Conservation (phyloP, 1,140 invertebrate genomes). For the Phenacoccus solenopsis region DNA sequence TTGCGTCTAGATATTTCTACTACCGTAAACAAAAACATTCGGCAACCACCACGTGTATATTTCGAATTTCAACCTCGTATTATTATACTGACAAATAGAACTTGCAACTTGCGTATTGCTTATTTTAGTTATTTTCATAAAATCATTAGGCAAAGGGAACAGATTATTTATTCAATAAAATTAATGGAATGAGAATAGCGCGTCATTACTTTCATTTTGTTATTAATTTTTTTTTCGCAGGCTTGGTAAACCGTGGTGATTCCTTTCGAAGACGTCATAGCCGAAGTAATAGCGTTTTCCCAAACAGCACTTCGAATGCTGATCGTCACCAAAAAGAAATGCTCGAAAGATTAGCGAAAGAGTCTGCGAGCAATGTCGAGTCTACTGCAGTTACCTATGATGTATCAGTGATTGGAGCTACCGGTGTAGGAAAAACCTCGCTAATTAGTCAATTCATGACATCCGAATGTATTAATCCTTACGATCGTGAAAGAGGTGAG, state of each 20-base stretch:
- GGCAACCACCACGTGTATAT: no score
- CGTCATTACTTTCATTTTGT: not conserved
- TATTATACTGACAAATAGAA: no score
- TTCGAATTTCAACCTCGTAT: no score
- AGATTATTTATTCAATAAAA: no score
- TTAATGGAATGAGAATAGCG: not conserved
- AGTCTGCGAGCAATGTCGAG: slow-evolving; percentile 27
- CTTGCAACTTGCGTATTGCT: no score
- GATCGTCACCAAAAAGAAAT: slow-evolving; percentile 28
- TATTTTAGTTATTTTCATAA: no score
- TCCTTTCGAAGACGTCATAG: slow-evolving; percentile 67
- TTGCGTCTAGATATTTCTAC: no score
- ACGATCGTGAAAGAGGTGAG: slow-evolving; percentile 43
- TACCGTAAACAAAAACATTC: no score
- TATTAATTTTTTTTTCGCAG: slow-evolving; percentile 39
- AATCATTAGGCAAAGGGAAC: no score
- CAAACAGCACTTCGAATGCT: slow-evolving; percentile 30
- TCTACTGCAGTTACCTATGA: slow-evolving; percentile 44
- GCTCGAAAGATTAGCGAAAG: slow-evolving; percentile 16
- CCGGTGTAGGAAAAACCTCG: slow-evolving; percentile 81
- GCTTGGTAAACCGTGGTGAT: slow-evolving; percentile 77
- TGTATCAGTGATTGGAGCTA: slow-evolving; percentile 70
- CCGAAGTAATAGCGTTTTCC: slow-evolving; percentile 59
- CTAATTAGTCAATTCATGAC: slow-evolving; percentile 87
- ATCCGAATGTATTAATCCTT: slow-evolving; percentile 86